phyloP scores from a whole-genome alignment of 2,888 invertebrate genomes.

The Nomada fabriciana region DNA sequence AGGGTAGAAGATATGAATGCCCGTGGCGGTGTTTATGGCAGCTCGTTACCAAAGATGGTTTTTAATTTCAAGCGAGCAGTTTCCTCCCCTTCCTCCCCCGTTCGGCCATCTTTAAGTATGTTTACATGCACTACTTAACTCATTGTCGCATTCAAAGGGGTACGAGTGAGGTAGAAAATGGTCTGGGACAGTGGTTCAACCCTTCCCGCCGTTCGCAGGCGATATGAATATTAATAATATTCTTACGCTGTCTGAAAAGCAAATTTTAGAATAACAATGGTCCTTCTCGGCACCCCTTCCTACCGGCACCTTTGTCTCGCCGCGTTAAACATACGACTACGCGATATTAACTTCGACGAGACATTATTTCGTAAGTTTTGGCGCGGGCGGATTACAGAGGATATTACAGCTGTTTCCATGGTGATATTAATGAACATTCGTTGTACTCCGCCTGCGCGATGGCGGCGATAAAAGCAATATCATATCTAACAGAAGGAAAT shows the following conservation, averaged over 20 bases:
- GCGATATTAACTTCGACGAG: slow-evolving; percentile 11
- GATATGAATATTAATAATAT: slow-evolving; percentile 55
- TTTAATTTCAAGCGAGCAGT: slow-evolving; percentile 42
- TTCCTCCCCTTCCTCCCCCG: not conserved
- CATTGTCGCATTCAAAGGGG: slow-evolving; percentile 43
- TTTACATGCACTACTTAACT: slow-evolving; percentile 59
- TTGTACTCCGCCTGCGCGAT: slow-evolving; percentile 1
- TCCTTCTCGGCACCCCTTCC: too few species aligned
- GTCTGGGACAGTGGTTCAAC: not conserved
- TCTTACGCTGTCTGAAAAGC: slow-evolving; percentile 7
- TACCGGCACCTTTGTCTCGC: not conserved
- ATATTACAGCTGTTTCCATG: slow-evolving; percentile 25
- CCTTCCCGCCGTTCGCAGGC: not conserved
- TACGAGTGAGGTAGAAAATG: slow-evolving; percentile 3
- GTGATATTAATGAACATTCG: slow-evolving; percentile 17
- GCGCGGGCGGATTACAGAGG: not conserved
- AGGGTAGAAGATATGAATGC: slow-evolving; percentile 25
- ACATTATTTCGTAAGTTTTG: slow-evolving; percentile 22
- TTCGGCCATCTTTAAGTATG: slow-evolving; percentile 46
- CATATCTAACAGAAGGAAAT: not conserved
- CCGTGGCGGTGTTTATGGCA: slow-evolving; percentile 42
- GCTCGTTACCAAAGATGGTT: slow-evolving; percentile 54
- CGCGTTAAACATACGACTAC: not conserved
- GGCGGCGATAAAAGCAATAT: slow-evolving; percentile 9
- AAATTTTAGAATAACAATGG: slow-evolving; percentile 44